These are phyloP conservation scores for Thalpophila matura DNA, from an alignment of 2,888 invertebrate genomes.

Conservation along the genomic window DNA sequence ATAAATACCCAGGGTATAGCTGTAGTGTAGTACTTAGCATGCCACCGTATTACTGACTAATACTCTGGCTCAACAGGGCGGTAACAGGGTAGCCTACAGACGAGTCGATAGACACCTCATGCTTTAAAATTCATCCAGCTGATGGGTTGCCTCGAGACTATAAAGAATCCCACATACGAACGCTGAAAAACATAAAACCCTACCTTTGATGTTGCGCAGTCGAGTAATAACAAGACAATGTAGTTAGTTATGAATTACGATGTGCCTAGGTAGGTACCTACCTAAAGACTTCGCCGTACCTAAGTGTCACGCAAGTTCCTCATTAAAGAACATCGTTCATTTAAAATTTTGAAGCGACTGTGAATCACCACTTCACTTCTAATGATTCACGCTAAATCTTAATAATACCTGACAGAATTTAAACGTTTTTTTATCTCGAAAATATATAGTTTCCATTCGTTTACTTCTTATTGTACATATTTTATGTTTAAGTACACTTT, in stretches of 20 bases:
- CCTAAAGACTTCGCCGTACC: not conserved
- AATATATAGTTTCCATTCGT: not conserved
- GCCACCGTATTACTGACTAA: too few species aligned
- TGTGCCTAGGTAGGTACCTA: not conserved
- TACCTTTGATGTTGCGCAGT: too few species aligned
- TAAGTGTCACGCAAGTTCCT: slow-evolving; percentile 43
- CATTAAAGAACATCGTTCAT: slow-evolving; percentile 25
- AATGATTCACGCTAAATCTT: slow-evolving; percentile 39
- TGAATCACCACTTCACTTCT: slow-evolving; percentile 49
- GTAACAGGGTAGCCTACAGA: too few species aligned
- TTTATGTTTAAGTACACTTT: not conserved
- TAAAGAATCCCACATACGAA: too few species aligned
- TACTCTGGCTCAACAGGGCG: too few species aligned
- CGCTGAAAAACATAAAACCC: too few species aligned
- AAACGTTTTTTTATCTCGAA: slow-evolving; percentile 14
- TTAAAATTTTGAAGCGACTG: slow-evolving; percentile 13
- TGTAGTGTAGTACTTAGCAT: too few species aligned
- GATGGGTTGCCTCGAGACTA: too few species aligned
- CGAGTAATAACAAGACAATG: slow-evolving; percentile 9
- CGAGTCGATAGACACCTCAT: too few species aligned
- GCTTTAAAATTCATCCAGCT: too few species aligned
- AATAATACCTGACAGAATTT: slow-evolving; percentile 9
- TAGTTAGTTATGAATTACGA: not conserved
- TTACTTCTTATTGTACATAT: not conserved
- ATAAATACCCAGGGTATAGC: too few species aligned